phyloP scores from a whole-genome alignment of 2,797 vertebrate species.

The Cichlasoma orientale region DNA sequence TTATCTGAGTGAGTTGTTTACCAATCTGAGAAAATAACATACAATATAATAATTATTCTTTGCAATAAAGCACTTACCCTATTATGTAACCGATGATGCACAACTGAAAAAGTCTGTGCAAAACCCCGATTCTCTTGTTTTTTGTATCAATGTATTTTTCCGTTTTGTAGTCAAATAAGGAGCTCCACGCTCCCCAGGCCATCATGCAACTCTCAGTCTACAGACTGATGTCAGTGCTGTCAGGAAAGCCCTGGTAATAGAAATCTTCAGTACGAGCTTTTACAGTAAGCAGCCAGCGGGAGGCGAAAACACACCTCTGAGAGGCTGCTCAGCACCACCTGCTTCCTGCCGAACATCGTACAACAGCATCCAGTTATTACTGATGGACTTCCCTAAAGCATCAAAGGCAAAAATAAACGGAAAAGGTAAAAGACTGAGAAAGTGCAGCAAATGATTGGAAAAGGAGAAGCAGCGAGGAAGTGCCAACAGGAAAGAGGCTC shows the following conservation, averaged over 20 bases:
- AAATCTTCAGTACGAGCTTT: background rate
- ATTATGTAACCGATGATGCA: constrained; percentile 85
- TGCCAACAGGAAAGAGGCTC: background rate
- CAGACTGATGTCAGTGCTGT: background rate
- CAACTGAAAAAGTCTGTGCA: constrained; percentile 88
- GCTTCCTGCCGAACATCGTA: background rate
- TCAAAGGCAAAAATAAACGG: background rate
- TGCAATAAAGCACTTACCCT: constrained; percentile 68
- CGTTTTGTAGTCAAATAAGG: constrained; percentile 89
- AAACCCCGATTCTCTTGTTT: constrained; percentile 89
- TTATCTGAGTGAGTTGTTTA: background rate
- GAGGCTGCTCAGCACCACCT: background rate
- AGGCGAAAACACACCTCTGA: background rate
- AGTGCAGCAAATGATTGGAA: background rate
- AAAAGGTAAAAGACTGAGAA: background rate
- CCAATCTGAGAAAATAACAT: background rate
- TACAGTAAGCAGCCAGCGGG: background rate
- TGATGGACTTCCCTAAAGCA: too few relatives aligned
- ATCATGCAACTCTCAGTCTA: constrained; percentile 40
- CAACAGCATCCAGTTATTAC: background rate
- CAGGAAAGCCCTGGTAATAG: too few relatives aligned
- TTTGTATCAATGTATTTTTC: constrained; percentile 88
- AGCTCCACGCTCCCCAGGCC: constrained; percentile 67
- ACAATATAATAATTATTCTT: background rate
- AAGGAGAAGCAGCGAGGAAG: background rate